A percentile compares a stretch with the other conserved stretches of the same genome.
These are phyloP conservation scores for Tragopan temminckii DNA, from an alignment of 2,797 vertebrate species.

Conservation along the genomic window DNA sequence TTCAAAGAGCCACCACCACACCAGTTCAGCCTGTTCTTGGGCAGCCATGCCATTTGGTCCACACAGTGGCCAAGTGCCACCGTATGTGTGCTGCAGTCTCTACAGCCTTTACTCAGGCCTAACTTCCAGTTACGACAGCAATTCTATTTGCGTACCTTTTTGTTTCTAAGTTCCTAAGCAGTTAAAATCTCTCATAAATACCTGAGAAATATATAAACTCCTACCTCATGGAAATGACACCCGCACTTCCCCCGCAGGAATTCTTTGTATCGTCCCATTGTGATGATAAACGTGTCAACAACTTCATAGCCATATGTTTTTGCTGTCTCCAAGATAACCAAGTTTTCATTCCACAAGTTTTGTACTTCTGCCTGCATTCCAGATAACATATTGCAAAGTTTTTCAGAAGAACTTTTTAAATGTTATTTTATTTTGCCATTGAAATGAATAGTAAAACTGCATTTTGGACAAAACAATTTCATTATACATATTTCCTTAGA, in stretches of 20 bases:
- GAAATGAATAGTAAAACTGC: background rate
- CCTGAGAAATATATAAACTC: background rate
- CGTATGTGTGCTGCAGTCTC: background rate
- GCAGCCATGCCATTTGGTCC: background rate
- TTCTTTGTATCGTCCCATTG: slow-evolving; percentile 95
- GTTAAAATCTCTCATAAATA: slow-evolving; percentile 20
- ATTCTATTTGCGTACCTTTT: background rate
- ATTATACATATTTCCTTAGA: background rate
- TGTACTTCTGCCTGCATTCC: slow-evolving; percentile 86
- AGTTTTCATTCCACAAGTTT: slow-evolving; percentile 88
- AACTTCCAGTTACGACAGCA: background rate
- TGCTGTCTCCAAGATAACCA: slow-evolving; percentile 87
- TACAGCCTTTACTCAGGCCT: background rate
- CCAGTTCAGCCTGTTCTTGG: background rate
- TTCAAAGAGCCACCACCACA: background rate
- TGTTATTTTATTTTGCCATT: background rate
- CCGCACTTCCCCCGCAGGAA: slow-evolving; percentile 94
- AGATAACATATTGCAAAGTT: slow-evolving; percentile 38
- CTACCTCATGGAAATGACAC: slow-evolving; percentile 97
- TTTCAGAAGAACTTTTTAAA: slow-evolving; percentile 42
- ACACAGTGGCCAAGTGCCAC: background rate
- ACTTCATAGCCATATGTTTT: slow-evolving; percentile 89
- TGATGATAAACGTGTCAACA: slow-evolving; percentile 93
- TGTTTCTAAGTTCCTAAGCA: background rate
- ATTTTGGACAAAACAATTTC: background rate